A percentile compares a stretch with the other conserved stretches of the same genome.
Evolutionary conservation across 2,113 vertebrate genomes (phyloP).

Genomic region (Thalassoma bifasciatum): DNA sequence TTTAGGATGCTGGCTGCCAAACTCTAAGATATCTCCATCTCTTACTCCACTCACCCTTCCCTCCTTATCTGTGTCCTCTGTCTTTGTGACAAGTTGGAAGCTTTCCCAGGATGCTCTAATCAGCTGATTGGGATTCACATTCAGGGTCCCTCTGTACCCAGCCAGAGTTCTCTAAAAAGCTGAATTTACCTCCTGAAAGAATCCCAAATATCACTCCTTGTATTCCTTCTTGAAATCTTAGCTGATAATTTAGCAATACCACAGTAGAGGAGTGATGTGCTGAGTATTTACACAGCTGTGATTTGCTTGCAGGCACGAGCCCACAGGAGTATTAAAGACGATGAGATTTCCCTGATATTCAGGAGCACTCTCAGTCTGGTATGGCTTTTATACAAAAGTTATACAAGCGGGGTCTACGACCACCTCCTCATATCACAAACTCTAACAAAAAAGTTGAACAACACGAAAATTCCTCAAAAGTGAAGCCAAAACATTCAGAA

Average conservation of each 20-base stretch:
- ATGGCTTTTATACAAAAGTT: too few species aligned
- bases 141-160: conserved; percentile 4
- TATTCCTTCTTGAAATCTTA: not conserved
- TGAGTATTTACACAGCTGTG: too few species aligned
- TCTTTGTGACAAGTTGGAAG: conserved; percentile 60
- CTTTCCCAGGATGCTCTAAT: conserved; percentile 50
- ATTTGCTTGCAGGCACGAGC: too few species aligned
- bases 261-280: too few species aligned
- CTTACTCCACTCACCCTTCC: not conserved
- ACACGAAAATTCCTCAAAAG: too few species aligned
- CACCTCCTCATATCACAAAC: too few species aligned
- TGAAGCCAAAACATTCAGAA: too few species aligned
- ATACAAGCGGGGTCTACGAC: too few species aligned
- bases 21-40: conserved; percentile 32
- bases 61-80: conserved; percentile 17
- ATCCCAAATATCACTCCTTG: not conserved
- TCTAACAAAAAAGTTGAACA: too few species aligned
- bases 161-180: conserved; percentile 5
- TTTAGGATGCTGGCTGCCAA: conserved; percentile 55
- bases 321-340: too few species aligned
- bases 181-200: conserved; percentile 16
- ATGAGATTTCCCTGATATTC: too few species aligned
- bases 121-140: conserved; percentile 45
- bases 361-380: too few species aligned
- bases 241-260: not conserved